Base-by-base conservation (phyloP, 2,888 invertebrate genomes). In the Temnothorax ravouxi region DNA sequence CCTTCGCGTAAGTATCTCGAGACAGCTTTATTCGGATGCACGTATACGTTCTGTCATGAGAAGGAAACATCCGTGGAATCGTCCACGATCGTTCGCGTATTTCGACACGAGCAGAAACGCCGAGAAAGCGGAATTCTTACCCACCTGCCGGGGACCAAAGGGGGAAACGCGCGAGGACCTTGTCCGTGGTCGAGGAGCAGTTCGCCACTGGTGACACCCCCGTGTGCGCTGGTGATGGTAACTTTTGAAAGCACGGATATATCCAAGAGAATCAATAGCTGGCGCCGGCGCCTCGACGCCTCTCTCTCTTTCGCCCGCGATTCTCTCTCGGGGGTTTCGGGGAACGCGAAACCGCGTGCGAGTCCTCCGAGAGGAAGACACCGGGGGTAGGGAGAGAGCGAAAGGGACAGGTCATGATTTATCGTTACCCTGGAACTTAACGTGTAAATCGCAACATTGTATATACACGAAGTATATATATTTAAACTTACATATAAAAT, bases 131-230 rank as follows among this genome's bases (percentile, higher is more conserved):
- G 15, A 79, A 79, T 79, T 25, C 52, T 85, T 88, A 93, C 94
- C 94, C 93, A 94, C 94, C 94, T 94, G 93, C 91, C 89, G 92
- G 92, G 62, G 91, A 90, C 84, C 87, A 91, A 88, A 89, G 86
- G 88, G 92, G 90, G 90, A 90, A 89, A 92, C 87, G 92, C 92
- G 90, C 92, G 90, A 92, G 90, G 91, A 89, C 88, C 91, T 93
- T 93, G 93, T 93, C 91, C 91, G 91, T 91, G 92, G 90, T 91
- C 93, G 92, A 94, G 91, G 92, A 92, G 91, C 92, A 90, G 91
- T 91, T 91, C 84, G 91, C 93, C 92, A 94, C 94, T 93, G 79
- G 93, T 94, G 92, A 94, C 93, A 93, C 93, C 94, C 92, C 76
- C 52, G 66, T 94, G 92, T 93, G 92, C 90, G 90, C 50, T 69